Evolutionary conservation across 1,140 invertebrate genomes (phyloP), one percentile per base, ranked within the genome.

Genomic region (Bombus huntii): DNA sequence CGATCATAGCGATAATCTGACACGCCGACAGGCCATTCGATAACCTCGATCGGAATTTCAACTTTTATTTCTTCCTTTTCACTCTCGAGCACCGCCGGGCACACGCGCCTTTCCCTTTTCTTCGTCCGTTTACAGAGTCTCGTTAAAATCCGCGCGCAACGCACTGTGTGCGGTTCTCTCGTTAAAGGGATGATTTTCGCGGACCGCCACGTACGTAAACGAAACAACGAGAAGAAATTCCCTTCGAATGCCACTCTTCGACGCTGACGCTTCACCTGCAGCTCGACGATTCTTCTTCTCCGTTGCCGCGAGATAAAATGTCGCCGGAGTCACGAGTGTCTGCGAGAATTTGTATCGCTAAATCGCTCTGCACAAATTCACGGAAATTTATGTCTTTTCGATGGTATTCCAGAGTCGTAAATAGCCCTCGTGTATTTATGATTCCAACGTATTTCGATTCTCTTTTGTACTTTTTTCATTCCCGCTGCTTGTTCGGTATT

Each of bases 201-300:
- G 70, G 89, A 59, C 44, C 81, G 76, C 87, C 75, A 83, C 77
- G 71, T 39, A 47, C 44, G 57, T 87, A 85, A 85, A 90, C 80
- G 85, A 72, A 59, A 39, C 37, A 39, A 57, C 57, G 25, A 37
- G 31, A 75, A 57, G 70, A 57, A 83, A 89, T 86, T 88, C 78
- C 83, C 83, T 88, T 88, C 88, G 87, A 89, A 81, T 68, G 88
- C 73, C 88, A 86, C 88, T 85, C 83, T 81, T 80, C 73, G 75
- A 76, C 66, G 66, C 80, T 78, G 87, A 68, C 73, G 70, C 62
- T 85, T 86, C 42, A 65, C 59, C 72, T 70, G 44, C 28, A n/a
- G 72, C 76, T 84, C 68, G 78, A 88, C 65, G 87, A 89, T 88
- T 78, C 74, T 75, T 86, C 85, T 66, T 83, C 59, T 47, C 74